phyloP scores from a whole-genome alignment of 2,888 invertebrate genomes.

The Aleiodes leptofemur region DNA sequence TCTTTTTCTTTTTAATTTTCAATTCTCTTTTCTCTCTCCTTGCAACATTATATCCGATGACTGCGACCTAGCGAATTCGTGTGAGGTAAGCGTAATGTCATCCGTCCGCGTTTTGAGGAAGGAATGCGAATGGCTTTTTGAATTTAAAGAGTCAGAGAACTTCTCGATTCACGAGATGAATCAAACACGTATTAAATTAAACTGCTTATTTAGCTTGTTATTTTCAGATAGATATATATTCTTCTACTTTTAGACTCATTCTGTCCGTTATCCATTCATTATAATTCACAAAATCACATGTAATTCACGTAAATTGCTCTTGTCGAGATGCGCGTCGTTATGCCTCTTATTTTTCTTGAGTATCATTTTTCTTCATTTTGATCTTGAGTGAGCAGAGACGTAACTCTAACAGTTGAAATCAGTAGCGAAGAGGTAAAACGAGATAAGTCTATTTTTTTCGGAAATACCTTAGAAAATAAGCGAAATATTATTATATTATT shows the following conservation, averaged over 20 bases:
- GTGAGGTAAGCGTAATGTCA: slow-evolving; percentile 37
- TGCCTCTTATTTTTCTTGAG: slow-evolving; percentile 14
- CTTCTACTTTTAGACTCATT: slow-evolving; percentile 28
- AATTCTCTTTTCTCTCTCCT: slow-evolving; percentile 20
- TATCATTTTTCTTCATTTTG: not conserved
- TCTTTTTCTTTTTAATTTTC: not conserved
- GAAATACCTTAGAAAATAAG: no score
- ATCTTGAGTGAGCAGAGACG: not conserved
- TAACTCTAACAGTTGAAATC: not conserved
- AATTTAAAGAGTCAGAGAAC: slow-evolving; percentile 30
- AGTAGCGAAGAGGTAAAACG: no score
- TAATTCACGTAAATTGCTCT: slow-evolving; percentile 40
- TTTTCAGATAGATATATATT: not conserved
- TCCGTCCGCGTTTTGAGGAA: slow-evolving; percentile 19
- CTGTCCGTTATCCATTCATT: slow-evolving; percentile 40
- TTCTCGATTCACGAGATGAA: slow-evolving; percentile 41
- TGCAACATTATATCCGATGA: slow-evolving; percentile 61
- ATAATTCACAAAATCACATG: slow-evolving; percentile 45
- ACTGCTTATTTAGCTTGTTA: slow-evolving; percentile 27
- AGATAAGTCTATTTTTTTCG: no score
- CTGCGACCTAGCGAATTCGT: slow-evolving; percentile 33
- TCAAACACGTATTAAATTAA: slow-evolving; percentile 45
- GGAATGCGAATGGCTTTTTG: not conserved
- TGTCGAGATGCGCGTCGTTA: slow-evolving; percentile 43
- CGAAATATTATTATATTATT: no score